Base-by-base conservation (phyloP, 1,140 invertebrate genomes). In the Cotesia chilonis region DNA sequence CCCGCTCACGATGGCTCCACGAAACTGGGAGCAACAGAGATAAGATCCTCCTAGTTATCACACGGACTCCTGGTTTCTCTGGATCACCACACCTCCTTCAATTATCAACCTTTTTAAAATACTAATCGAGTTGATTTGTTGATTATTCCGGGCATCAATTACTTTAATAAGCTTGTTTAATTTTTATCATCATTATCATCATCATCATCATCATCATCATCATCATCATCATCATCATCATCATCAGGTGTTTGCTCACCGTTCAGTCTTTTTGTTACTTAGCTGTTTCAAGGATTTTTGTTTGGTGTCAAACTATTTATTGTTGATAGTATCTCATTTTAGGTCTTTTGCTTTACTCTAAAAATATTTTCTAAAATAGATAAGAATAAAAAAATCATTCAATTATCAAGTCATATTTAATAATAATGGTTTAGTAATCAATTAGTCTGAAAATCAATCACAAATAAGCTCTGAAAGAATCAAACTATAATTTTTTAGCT, bases 1-100 rank as follows among this genome's bases (percentile, higher is more conserved):
- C 76, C 74, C 75, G 71, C 75, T 68, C 75, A 76, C 66, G 64
- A 71, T 72, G 74, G 79, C 68, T 74, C 74, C 72, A 76, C 77
- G 82, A 82, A 83, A 83, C 82, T 83, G 82, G 82, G 71, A 83
- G 82, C 82, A 73, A 17, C 36, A 35, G 55, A 81, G 82, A 83
- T 83, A 83, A 83, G 82, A 83, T 83, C 82, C 80, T 80, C 71
- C 80, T 82, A 82, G 81, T 83, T 83, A 82, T 83, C 81, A 80
- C 80, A 76, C 74, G 75, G 79, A 82, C 82, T 83, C 82, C 82
- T 64, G 82, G 79, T 80, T 68, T 55, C 68, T 51, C 2, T 37
- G 51, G 68, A 68, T 68, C 28, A 36, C 36, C 55, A 60, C 57
- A 60, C 68, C 28, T 28, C 20, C 54, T 59, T 51, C 41, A 38